Base-by-base conservation (phyloP, 2,888 invertebrate species). In the Brachylomia viminalis region DNA sequence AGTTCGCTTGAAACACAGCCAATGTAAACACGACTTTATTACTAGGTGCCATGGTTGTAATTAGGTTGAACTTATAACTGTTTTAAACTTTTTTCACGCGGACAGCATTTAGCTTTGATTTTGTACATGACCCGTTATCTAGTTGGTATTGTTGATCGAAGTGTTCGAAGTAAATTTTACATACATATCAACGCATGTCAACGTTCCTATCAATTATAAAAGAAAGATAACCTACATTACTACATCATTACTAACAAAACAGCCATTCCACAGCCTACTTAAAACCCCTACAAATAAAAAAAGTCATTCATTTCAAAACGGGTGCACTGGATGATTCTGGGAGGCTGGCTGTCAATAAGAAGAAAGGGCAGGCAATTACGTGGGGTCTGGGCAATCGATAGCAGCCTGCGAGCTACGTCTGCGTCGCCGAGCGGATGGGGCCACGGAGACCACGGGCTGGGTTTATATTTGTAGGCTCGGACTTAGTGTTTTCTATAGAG, bases 321-420 rank as follows among this genome's bases (percentile, higher is more conserved):
- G 84, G 87, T 82, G 83, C 81, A 77, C 83, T 86, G 88, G 75
- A 88, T 88, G 88, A 90, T 87, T 89, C 87, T 88, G 89, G 86
- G 67, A 89, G 87, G 88, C 86, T 86, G 85, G 89, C 91, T 93
- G 94, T 93, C 95, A 93, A 92, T 94, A 93, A 91, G 92, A 92
- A 92, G 91, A 91, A 92, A 93, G 88, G 91, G 92, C 91, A 91
- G 93, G 94, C 94, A 94, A 94, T 95, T 94, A 94, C 91, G 87
- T 85, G 83, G 82, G 86, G 88, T 79, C 80, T 81, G 75, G 80
- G 90, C 87, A 93, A 94, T 94, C 94, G 93, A 94, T 94, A 91
- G 86, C 87, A 67, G 90, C 89, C 90, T 91, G 87, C 87, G 82
- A 89, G 89, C 88, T 86, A 88, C 81, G 90, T 86, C 89, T 89